Evolutionary conservation across 1,140 invertebrate species (phyloP), one percentile per base, ranked within the genome.

Genomic region (Plutomurus gul): DNA sequence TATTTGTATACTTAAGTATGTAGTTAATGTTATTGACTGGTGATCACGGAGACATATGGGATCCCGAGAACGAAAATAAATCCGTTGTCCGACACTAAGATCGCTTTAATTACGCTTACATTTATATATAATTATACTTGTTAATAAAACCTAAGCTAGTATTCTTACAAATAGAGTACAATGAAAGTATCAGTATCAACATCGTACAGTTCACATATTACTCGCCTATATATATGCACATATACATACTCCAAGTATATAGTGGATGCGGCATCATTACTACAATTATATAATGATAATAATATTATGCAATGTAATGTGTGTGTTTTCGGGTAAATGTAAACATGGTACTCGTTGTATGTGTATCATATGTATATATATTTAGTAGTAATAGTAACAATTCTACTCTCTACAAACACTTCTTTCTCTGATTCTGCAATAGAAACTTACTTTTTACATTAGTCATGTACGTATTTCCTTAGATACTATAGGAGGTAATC

Each of bases 31-130:
- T 65, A 65, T 65, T 65, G 56, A 65, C 56, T 65, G 56, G 36
- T 65, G 56, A 65, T 65, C 56, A 65, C 56, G 56, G 56, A 65
- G 56, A 65, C 27, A 65, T 65, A 65, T 65, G 30, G 56, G 56
- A 65, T 65, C 56, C 56, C 16, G 56, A 36, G 56, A 65, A 65
- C 30, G 56, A 65, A 65, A 65, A 65, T 65, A 65, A 65, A 65
- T 65, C 56, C 56, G 56, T 65, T 65, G 36, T 65, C 56, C 56
- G 27, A 65, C 56, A 65, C 56, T 65, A 65, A 30, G 56, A 65
- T 65, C 56, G n/a, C n/a, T n/a, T n/a, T n/a, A n/a, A n/a, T n/a
- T n/a, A n/a, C n/a, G n/a, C n/a, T n/a, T n/a, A n/a, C n/a, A n/a
- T n/a, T n/a, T n/a, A n/a, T n/a, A n/a, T n/a, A n/a, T n/a, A n/a